Evolutionary conservation across 2,113 vertebrate species (phyloP), one percentile per base, ranked within the genome.

Genomic region (Eudyptes chrysolophus): DNA sequence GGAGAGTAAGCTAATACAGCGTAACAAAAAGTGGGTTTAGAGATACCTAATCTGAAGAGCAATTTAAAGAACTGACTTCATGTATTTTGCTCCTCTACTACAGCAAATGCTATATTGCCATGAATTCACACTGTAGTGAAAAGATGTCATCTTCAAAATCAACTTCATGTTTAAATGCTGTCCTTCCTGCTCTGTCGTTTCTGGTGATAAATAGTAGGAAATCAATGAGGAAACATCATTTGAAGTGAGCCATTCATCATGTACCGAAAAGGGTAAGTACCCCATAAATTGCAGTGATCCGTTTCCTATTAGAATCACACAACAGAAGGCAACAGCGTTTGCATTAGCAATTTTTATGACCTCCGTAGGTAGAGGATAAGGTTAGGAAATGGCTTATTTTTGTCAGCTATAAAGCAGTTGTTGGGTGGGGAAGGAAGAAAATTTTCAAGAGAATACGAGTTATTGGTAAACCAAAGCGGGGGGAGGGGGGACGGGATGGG

Each of bases 331-430:
- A 96, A 90, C 95, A 96, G 98, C 46, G 3, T 98, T 95, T 92
- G 81, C 97, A 98, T 98, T 98, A 98, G 98, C 98, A 98, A 97
- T 98, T 98, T 98, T 98, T 98, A 98, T 91, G 86, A 98, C 97
- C 97, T 98, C 96, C 15, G 16, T 76, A 94, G 94, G 89, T 77
- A 94, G 84, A 95, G 96, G 84, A 93, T 97, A 97, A 98, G 84
- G 95, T 93, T 97, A 98, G 98, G 97, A 98, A 98, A 97, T 94
- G 80, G 93, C 93, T 98, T 98, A 98, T 98, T 97, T 97, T 97
- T 95, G 93, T 89, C 92, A 97, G 88, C 96, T 98, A 57, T 97
- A 98, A 98, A 97, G 96, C 82, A 87, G 91, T 92, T 95, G 97
- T 89, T 94, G 72, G 92, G 92, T 95, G 90, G 70, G 79, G 68